phyloP scores from a whole-genome alignment of 2,888 invertebrate species.

The Molanna angustata region DNA sequence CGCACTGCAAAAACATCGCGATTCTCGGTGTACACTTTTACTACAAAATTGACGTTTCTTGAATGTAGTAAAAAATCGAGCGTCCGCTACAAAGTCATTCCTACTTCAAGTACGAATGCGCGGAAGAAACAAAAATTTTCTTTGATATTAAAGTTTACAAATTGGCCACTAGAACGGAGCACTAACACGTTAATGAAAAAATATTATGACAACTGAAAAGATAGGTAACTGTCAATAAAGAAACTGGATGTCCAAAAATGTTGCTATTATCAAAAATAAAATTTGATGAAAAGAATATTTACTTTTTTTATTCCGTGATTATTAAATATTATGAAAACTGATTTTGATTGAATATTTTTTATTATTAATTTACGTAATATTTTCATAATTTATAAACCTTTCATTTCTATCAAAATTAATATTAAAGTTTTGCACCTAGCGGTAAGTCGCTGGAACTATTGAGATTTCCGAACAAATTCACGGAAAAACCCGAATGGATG shows the following conservation, averaged over 20 bases:
- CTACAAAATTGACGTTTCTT: slow-evolving; percentile 31
- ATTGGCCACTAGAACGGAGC: slow-evolving; percentile 9
- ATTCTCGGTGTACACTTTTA: slow-evolving; percentile 19
- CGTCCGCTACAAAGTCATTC: neutral
- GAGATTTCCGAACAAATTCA: slow-evolving; percentile 7
- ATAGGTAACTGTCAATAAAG: slow-evolving; percentile 32
- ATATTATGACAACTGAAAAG: slow-evolving; percentile 40
- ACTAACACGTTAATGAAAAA: slow-evolving; percentile 34
- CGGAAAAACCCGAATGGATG: slow-evolving; percentile 49
- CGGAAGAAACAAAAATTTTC: slow-evolving; percentile 1
- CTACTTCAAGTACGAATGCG: slow-evolving; percentile 6
- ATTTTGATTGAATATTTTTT: too few species aligned
- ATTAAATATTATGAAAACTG: too few species aligned
- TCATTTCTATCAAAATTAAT: too few species aligned
- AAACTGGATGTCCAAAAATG: neutral
- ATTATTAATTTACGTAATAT: too few species aligned
- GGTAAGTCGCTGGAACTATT: slow-evolving; percentile 12
- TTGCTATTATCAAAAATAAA: neutral
- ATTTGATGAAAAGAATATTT: neutral
- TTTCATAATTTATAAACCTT: too few species aligned
- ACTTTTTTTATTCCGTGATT: neutral
- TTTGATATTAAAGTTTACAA: neutral
- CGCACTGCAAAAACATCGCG: slow-evolving; percentile 10
- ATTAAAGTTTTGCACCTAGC: slow-evolving; percentile 20
- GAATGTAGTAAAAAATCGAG: slow-evolving; percentile 30